Evolutionary conservation across 2,888 invertebrate species (phyloP), one percentile per base, ranked within the genome.

Genomic region (Campoletis raptor): DNA sequence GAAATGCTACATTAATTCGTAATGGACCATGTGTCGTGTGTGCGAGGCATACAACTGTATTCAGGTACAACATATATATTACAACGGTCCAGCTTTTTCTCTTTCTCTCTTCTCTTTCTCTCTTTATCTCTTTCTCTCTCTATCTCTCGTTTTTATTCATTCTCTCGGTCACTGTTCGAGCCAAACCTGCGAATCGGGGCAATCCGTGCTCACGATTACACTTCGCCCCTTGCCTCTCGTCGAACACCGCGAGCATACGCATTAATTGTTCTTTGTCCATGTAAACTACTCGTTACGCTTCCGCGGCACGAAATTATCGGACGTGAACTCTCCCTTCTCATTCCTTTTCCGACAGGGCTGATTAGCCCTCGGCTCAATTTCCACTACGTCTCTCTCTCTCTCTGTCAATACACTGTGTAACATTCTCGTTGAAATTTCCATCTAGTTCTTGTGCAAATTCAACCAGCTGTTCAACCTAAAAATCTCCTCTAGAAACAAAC

Each of bases 1-100:
- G 92, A 93, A 93, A 92, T 92, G 91, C 91, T 91, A 91, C 92
- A 91, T 92, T 92, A 93, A 93, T 92, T 92, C 91, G 90, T 90
- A 90, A 91, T 91, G 90, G 90, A 89, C 91, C 91, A 91, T 91
- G 92, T 91, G 91, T 90, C 91, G 91, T 89, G 88, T 89, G 89
- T 89, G 87, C 88, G 88, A 45, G 45, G 45, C 79, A 66, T 69
- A 72, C 74, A 74, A 81, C 48, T 79, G 61, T 45, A 86, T 79
- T 74, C 81, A 81, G 78, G 81, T 79, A 81, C 24, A 57, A 30
- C 30, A 30, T 48, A 48, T 48, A 37, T 37, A 48, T 74, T 79
- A 36, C 61, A 74, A 21, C 52, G 30, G 21, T 70, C 77, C 37
- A 66, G 42, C 37, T 37, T 24, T 69, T 24, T n/a, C 21, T 24